These are phyloP conservation scores for Delia radicum DNA, from an alignment of 1,140 invertebrate species.

Conservation along the genomic window DNA sequence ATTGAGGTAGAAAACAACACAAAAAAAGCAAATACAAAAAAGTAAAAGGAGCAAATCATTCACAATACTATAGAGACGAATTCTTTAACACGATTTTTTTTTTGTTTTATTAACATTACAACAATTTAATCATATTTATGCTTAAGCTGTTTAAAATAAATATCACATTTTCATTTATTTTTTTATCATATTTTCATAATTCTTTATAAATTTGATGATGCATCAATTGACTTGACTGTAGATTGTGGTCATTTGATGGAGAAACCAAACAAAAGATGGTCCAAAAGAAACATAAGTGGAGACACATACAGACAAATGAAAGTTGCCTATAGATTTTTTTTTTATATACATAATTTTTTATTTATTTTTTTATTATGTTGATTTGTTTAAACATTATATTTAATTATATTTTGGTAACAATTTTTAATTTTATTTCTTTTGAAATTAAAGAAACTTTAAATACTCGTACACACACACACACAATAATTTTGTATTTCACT, in stretches of 20 bases:
- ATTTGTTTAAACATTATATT: neutral
- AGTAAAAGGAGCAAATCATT: neutral
- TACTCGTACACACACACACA: neutral
- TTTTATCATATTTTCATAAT: slow-evolving; percentile 3
- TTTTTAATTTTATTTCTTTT: neutral
- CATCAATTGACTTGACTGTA: neutral
- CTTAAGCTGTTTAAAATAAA: neutral
- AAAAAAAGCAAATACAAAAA: neutral
- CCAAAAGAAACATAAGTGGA: neutral
- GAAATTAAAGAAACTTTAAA: neutral
- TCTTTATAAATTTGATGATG: slow-evolving; percentile 12
- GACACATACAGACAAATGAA: neutral
- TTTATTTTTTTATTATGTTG: no score
- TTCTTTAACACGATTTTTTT: neutral
- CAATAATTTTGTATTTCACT: neutral
- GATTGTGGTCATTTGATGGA: neutral
- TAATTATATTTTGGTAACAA: neutral
- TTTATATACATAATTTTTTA: neutral
- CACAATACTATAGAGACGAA: neutral
- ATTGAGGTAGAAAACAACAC: neutral
- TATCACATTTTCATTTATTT: neutral
- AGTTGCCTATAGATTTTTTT: neutral
- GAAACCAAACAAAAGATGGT: neutral
- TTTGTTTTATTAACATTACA: neutral
- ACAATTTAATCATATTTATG: neutral